Percentiles rank a stretch among this genome's conserved stretches.
phyloP scores from a whole-genome alignment of 2,888 invertebrate genomes.

The Conistra vaccinii region DNA sequence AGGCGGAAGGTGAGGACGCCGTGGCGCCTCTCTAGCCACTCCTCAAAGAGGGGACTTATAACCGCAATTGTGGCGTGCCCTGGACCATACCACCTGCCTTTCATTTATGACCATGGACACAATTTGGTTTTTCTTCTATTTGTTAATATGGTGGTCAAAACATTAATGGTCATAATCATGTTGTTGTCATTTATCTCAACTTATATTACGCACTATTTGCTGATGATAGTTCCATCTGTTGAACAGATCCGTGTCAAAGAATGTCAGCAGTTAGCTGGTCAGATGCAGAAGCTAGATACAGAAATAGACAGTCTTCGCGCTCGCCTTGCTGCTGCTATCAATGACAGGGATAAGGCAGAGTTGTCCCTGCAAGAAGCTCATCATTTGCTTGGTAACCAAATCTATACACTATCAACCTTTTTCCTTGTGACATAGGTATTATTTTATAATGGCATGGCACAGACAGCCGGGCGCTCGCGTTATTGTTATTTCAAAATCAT shows the following conservation, averaged over 20 bases:
- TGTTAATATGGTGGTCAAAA: not conserved
- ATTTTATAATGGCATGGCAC: not conserved
- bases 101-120: not conserved
- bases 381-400: conserved; percentile 90
- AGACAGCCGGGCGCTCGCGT: not conserved
- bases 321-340: conserved; percentile 90
- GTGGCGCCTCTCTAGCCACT: no score
- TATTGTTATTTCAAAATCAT: conserved; percentile 1
- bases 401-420: not conserved
- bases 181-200: not conserved
- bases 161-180: no score
- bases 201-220: not conserved
- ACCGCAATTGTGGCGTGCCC: no score
- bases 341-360: conserved; percentile 91
- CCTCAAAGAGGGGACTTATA: no score
- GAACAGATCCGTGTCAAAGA: conserved; percentile 87
- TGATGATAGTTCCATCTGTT: conserved; percentile 9
- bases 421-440: not conserved
- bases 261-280: conserved; percentile 84
- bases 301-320: conserved; percentile 89
- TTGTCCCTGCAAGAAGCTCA: conserved; percentile 91
- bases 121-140: not conserved
- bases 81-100: no score
- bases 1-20: no score
- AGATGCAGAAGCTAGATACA: conserved; percentile 80